Conservation (phyloP, 1,140 invertebrate genomes). For the Solenopsis fugax region DNA sequence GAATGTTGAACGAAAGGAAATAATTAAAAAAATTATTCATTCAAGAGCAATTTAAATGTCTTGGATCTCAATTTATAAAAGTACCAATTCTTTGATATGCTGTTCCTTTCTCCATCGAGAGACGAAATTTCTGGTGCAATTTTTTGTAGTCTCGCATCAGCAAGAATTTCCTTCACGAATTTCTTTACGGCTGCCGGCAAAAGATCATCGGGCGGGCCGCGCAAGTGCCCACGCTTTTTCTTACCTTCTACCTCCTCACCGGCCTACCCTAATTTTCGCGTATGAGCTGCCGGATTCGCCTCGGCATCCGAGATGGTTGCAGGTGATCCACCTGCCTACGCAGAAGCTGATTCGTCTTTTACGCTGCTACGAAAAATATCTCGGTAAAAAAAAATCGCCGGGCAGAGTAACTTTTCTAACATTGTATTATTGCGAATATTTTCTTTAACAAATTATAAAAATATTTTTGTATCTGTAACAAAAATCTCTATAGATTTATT, state of each 20-base stretch:
- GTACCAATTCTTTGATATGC: constrained; percentile 8
- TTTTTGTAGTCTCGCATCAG: constrained; percentile 44
- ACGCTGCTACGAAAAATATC: constrained; percentile 55
- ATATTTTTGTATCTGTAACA: background rate
- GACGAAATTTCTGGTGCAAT: constrained; percentile 53
- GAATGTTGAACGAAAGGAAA: constrained; percentile 1
- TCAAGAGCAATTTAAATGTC: background rate
- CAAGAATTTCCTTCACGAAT: constrained; percentile 65
- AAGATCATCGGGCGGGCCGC: constrained; percentile 49
- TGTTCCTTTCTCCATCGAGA: background rate
- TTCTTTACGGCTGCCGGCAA: constrained; percentile 59
- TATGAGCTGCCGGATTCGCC: constrained; percentile 63
- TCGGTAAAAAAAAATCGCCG: constrained; percentile 36
- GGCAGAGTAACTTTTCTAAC: background rate
- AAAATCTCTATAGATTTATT: background rate
- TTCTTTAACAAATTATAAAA: background rate
- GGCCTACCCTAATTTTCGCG: constrained; percentile 63
- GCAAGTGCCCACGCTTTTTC: constrained; percentile 58
- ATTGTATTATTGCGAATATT: background rate
- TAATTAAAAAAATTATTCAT: constrained; percentile 6
- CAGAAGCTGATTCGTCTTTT: constrained; percentile 54
- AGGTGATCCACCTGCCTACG: constrained; percentile 65
- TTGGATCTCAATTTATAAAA: constrained; percentile 34
- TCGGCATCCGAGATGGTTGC: constrained; percentile 57
- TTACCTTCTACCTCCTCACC: constrained; percentile 56